These are phyloP conservation scores for Charanyca ferruginea DNA, from an alignment of 2,888 invertebrate genomes.

Conservation along the genomic window DNA sequence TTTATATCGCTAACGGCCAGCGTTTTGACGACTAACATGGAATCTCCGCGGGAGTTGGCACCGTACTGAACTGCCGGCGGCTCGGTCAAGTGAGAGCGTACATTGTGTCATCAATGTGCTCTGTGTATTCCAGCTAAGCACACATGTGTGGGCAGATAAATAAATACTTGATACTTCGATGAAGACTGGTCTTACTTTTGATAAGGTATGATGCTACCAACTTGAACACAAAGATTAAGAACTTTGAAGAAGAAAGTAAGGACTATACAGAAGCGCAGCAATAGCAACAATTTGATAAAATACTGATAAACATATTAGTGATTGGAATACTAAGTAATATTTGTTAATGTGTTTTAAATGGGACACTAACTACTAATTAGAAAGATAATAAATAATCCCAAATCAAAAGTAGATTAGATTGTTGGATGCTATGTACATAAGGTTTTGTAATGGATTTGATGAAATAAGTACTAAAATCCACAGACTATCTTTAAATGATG, in stretches of 20 bases:
- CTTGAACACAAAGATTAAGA: constrained; percentile 9
- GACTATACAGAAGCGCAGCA: neutral
- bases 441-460: neutral
- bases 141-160: constrained; percentile 58
- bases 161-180: constrained; percentile 43
- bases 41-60: constrained; percentile 77
- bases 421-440: neutral
- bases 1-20: constrained; percentile 75
- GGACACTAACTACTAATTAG: neutral
- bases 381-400: constrained; percentile 3
- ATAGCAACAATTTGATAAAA: constrained; percentile 24
- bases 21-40: constrained; percentile 74
- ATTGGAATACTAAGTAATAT: neutral
- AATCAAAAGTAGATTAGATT: constrained; percentile 1
- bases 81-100: constrained; percentile 83
- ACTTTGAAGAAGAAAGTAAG: constrained; percentile 3
- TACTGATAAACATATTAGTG: constrained; percentile 19
- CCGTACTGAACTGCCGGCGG: constrained; percentile 77
- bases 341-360: constrained; percentile 26
- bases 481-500: neutral
- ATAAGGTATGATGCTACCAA: constrained; percentile 40
- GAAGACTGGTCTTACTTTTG: constrained; percentile 29
- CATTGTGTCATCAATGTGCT: constrained; percentile 78
- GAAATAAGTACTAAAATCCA: neutral
- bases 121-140: constrained; percentile 74